These are phyloP conservation scores for Athene noctua DNA, from an alignment of 2,113 vertebrate species.

Conservation along the genomic window DNA sequence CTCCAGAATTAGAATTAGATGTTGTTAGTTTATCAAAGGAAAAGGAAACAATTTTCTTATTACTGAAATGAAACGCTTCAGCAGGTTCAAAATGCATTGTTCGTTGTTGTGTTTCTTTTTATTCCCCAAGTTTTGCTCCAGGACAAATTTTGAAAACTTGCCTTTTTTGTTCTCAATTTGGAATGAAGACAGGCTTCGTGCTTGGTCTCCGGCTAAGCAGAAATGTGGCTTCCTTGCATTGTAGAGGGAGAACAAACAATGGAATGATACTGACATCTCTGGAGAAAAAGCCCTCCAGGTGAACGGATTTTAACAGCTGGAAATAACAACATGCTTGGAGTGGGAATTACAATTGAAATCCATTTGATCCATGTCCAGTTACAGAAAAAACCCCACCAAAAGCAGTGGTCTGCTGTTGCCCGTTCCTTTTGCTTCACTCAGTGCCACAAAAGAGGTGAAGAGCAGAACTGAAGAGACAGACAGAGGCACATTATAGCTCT, in stretches of 20 bases:
- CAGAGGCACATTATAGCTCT: not conserved
- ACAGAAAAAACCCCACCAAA: not conserved
- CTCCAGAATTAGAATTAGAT: not conserved
- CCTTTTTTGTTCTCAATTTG: not conserved
- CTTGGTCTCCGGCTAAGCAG: not conserved
- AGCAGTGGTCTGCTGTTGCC: not conserved
- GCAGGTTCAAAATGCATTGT: conserved; percentile 6
- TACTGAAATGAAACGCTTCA: not conserved
- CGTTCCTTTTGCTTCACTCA: not conserved
- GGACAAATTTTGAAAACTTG: not conserved
- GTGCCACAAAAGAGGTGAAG: not conserved
- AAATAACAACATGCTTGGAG: not conserved
- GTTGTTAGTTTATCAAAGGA: not conserved
- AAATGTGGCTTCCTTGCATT: not conserved
- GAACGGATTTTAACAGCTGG: not conserved
- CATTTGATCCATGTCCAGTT: not conserved
- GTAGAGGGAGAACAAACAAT: not conserved
- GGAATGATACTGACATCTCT: not conserved
- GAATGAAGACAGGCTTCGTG: not conserved
- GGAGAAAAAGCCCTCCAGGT: conserved; percentile 7
- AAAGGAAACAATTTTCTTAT: not conserved
- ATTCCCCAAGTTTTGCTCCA: not conserved
- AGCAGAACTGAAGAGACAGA: not conserved
- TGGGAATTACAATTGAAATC: not conserved
- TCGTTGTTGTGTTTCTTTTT: not conserved